A percentile compares a stretch with the other conserved stretches of the same genome.
phyloP scores from a whole-genome alignment of 2,888 invertebrate genomes.

The Herminia tarsipennalis region DNA sequence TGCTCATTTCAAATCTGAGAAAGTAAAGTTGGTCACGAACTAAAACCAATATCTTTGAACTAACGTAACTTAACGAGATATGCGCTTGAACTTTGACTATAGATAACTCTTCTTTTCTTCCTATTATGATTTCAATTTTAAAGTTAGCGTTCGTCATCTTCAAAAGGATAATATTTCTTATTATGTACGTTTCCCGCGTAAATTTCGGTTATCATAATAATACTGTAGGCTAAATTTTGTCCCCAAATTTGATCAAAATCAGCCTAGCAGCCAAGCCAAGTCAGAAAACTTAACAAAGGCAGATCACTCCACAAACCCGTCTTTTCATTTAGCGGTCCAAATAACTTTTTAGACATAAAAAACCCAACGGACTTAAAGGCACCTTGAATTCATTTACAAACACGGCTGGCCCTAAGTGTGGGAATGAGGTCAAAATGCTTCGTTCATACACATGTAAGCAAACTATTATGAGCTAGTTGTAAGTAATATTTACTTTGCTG shows the following conservation, averaged over 20 bases:
- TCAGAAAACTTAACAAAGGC: too few relatives aligned
- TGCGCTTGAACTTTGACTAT: conserved; percentile 8
- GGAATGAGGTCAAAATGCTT: conserved; percentile 27
- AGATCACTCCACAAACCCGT: too few relatives aligned
- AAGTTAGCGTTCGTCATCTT: neutral
- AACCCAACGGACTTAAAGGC: too few relatives aligned
- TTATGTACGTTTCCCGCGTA: too few relatives aligned
- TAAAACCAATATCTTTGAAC: conserved; percentile 19
- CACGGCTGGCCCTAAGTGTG: conserved; percentile 17
- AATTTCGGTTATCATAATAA: too few relatives aligned
- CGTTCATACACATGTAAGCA: conserved; percentile 11
- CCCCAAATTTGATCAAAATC: too few relatives aligned
- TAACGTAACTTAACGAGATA: conserved; percentile 11
- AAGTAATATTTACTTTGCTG: conserved; percentile 11
- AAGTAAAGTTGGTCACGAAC: conserved; percentile 24
- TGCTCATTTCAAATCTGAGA: conserved; percentile 20
- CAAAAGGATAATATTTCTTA: neutral
- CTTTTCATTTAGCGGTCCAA: too few relatives aligned
- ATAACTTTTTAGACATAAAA: too few relatives aligned
- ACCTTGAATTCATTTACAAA: conserved; percentile 37
- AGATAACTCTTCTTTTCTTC: conserved; percentile 1
- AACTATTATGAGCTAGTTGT: conserved; percentile 22
- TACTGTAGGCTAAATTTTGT: too few relatives aligned
- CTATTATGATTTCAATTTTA: neutral
- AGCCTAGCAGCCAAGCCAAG: too few relatives aligned